These are phyloP conservation scores for Lysandra bellargus DNA, from an alignment of 2,888 invertebrate species.

Conservation along the genomic window DNA sequence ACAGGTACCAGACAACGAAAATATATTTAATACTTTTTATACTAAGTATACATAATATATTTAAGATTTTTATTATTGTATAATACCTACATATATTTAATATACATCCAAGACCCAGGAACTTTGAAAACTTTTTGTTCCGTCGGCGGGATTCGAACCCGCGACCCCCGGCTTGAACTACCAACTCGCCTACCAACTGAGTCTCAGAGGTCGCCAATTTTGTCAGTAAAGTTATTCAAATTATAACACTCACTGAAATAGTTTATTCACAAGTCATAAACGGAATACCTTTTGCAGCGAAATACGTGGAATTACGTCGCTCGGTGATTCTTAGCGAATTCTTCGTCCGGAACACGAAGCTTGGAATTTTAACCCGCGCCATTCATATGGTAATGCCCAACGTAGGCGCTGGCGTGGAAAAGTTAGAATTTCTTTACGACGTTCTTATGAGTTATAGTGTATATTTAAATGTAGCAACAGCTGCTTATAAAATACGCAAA, in stretches of 20 bases:
- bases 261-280: conserved; percentile 12
- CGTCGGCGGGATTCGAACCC: too few relatives aligned
- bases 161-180: too few relatives aligned
- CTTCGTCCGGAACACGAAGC: conserved; percentile 69
- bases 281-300: conserved; percentile 6
- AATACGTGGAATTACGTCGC: conserved; percentile 45
- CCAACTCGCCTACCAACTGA: too few relatives aligned
- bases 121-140: too few relatives aligned
- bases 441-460: neutral
- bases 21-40: too few relatives aligned
- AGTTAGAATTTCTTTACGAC: conserved; percentile 31
- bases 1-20: too few relatives aligned
- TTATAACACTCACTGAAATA: neutral
- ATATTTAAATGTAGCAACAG: neutral
- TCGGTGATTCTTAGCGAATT: conserved; percentile 66
- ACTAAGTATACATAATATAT: too few relatives aligned
- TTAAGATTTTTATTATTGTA: too few relatives aligned
- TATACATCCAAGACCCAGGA: too few relatives aligned
- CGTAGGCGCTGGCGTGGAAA: conserved; percentile 48
- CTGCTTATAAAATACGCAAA: neutral
- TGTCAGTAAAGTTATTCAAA: too few relatives aligned
- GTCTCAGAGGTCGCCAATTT: too few relatives aligned
- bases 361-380: conserved; percentile 72
- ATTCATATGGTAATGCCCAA: conserved; percentile 77
- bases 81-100: too few relatives aligned